Percentiles rank a stretch among this genome's conserved stretches.
Conservation (phyloP, 1,140 invertebrate species). For the Panonychus citri region DNA sequence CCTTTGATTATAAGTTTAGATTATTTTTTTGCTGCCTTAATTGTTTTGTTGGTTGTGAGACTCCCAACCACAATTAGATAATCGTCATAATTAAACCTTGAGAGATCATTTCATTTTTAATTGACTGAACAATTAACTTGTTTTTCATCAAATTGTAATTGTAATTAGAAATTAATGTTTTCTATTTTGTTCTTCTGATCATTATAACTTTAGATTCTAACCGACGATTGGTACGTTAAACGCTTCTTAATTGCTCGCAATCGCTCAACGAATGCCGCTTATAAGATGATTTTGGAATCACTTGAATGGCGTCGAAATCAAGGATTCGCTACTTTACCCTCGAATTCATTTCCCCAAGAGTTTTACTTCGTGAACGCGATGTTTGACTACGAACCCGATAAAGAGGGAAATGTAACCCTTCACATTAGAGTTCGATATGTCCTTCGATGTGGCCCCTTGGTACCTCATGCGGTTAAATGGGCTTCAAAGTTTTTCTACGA, state of each 20-base stretch:
- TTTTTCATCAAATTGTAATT: too few relatives aligned
- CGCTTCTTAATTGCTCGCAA: conserved; percentile 4
- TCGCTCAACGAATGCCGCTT: not conserved
- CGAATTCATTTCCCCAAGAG: conserved; percentile 6
- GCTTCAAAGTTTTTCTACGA: not conserved
- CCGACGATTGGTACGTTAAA: conserved; percentile 10
- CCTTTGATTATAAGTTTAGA: too few relatives aligned
- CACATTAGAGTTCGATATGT: conserved; percentile 10
- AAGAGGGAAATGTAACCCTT: conserved; percentile 2
- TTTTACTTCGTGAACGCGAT: conserved; percentile 8
- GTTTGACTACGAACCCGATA: conserved; percentile 9
- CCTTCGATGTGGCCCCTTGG: conserved; percentile 4
- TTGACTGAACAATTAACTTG: too few relatives aligned
- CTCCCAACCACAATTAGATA: too few relatives aligned
- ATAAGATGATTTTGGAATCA: conserved; percentile 3
- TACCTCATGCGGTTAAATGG: not conserved
- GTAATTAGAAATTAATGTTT: too few relatives aligned
- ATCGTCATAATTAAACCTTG: too few relatives aligned
- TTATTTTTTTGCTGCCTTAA: too few relatives aligned
- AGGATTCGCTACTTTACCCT: not conserved
- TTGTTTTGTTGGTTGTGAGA: too few relatives aligned
- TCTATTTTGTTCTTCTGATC: too few relatives aligned
- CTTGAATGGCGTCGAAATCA: conserved; percentile 1
- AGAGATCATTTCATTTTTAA: too few relatives aligned
- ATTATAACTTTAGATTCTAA: not conserved